Conservation (phyloP, 2,797 vertebrate genomes). For the Hypotaenidia okinawae region DNA sequence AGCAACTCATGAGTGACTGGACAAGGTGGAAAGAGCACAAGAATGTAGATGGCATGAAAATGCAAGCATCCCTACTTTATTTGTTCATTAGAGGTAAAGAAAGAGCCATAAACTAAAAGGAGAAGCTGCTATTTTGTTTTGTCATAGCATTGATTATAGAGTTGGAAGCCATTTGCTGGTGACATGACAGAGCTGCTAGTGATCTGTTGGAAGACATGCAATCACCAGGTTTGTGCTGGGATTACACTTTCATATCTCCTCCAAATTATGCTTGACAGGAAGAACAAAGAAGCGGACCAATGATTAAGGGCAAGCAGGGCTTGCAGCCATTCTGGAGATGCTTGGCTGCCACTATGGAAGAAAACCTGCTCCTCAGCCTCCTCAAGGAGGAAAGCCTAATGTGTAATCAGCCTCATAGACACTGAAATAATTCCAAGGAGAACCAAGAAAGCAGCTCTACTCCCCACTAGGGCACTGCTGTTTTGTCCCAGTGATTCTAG, state of each 20-base stretch:
- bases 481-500: background rate
- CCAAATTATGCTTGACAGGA: background rate
- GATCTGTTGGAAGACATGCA: background rate
- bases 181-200: background rate
- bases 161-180: background rate
- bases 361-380: background rate
- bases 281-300: background rate
- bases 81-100: background rate
- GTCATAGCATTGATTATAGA: background rate
- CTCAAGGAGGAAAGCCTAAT: background rate
- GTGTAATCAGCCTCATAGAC: background rate
- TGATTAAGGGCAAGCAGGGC: background rate
- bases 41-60: slow-evolving; percentile 10
- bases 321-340: background rate
- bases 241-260: background rate
- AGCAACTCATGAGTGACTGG: background rate
- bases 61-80: background rate
- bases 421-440: background rate
- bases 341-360: background rate
- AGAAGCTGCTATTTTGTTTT: slow-evolving; percentile 32
- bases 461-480: rapidly evolving
- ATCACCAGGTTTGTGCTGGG: background rate
- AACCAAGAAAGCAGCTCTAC: background rate
- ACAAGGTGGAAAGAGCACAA: background rate
- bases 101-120: background rate